Conservation (phyloP, 2,888 invertebrate genomes). For the Brachynemurus nebulosus region DNA sequence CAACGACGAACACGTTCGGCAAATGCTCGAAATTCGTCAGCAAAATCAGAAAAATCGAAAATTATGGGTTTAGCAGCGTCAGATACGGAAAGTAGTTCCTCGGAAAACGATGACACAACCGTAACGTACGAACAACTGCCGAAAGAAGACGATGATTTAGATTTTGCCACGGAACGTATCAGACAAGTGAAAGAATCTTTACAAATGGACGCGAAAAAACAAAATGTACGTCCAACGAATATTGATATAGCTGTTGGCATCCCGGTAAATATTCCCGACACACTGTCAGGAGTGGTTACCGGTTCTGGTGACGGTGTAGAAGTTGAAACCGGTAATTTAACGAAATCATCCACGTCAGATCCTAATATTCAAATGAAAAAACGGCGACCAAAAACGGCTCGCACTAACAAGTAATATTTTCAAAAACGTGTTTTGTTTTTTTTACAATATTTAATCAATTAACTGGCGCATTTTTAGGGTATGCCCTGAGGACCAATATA, state of each 20-base stretch:
- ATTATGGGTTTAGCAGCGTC: slow-evolving; percentile 19
- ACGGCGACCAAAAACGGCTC: slow-evolving; percentile 26
- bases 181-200: slow-evolving; percentile 25
- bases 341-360: not conserved
- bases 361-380: slow-evolving; percentile 8
- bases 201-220: slow-evolving; percentile 16
- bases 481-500: slow-evolving; percentile 29
- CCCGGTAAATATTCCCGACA: slow-evolving; percentile 1
- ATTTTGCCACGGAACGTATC: slow-evolving; percentile 27
- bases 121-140: slow-evolving; percentile 8
- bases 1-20: slow-evolving; percentile 54
- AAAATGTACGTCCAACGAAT: slow-evolving; percentile 25
- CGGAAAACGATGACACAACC: slow-evolving; percentile 21
- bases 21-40: slow-evolving; percentile 28
- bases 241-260: slow-evolving; percentile 25
- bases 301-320: slow-evolving; percentile 25
- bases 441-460: not conserved
- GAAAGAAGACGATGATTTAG: slow-evolving; percentile 18
- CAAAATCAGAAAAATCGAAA: slow-evolving; percentile 26
- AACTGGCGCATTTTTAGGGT: slow-evolving; percentile 32
- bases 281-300: slow-evolving; percentile 17
- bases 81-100: slow-evolving; percentile 28
- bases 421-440: not conserved
- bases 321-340: slow-evolving; percentile 22
- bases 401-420: slow-evolving; percentile 25